Conservation (phyloP, 2,113 vertebrate species). For the Crotophaga sulcirostris region DNA sequence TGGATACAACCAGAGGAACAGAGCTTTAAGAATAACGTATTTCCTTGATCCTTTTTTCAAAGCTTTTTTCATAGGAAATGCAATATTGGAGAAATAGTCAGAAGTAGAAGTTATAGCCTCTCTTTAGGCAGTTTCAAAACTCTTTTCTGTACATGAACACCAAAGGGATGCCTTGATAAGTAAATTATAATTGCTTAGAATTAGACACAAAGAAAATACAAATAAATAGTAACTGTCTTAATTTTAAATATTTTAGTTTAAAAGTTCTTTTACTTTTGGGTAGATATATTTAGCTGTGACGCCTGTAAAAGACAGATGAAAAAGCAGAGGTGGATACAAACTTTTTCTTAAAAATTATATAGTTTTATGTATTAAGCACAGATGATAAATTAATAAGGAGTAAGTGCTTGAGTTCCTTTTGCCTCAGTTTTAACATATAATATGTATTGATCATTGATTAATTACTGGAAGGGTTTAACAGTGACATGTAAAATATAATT, state of each 20-base stretch:
- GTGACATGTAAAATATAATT: neutral
- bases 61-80: neutral
- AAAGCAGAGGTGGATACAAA: neutral
- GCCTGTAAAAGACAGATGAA: neutral
- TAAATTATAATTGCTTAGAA: neutral
- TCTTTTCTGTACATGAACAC: neutral
- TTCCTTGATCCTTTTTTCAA: neutral
- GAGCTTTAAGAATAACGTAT: neutral
- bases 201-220: neutral
- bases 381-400: neutral
- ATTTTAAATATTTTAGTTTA: neutral
- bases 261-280: neutral
- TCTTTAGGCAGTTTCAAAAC: neutral
- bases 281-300: neutral
- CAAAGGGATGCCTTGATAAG: neutral
- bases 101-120: neutral
- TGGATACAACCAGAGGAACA: neutral
- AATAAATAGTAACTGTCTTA: neutral
- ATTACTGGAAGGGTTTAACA: neutral
- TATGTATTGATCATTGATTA: neutral
- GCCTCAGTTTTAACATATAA: neutral
- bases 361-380: neutral
- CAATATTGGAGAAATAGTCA: neutral
- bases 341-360: neutral
- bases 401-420: neutral